Evolutionary conservation across 2,888 invertebrate genomes (phyloP).

Genomic region (Plemyria rubiginata): DNA sequence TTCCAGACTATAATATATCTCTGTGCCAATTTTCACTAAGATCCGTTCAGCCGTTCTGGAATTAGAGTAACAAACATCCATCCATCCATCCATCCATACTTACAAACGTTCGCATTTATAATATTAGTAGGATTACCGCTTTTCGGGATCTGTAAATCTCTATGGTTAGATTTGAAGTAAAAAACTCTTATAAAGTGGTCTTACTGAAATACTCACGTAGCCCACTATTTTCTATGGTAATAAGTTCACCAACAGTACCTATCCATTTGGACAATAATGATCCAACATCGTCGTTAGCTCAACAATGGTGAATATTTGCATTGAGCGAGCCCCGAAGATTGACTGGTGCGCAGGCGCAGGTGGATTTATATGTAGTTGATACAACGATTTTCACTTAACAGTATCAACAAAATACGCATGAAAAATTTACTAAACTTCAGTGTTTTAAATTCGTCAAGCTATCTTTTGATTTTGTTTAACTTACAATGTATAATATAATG

Average conservation of each 20-base stretch:
- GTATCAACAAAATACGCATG: neutral
- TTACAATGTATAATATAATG: too few relatives aligned
- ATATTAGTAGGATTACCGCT: too few relatives aligned
- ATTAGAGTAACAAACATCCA: too few relatives aligned
- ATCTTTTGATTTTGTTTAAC: too few relatives aligned
- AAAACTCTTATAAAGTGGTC: neutral
- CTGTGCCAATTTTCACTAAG: too few relatives aligned
- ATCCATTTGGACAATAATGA: slow-evolving; percentile 29
- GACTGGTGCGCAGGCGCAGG: slow-evolving; percentile 34
- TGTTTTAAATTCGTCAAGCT: too few relatives aligned
- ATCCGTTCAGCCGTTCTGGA: too few relatives aligned
- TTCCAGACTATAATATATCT: too few relatives aligned
- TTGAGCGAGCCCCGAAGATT: slow-evolving; percentile 31
- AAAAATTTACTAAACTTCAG: neutral
- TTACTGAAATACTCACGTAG: slow-evolving; percentile 2
- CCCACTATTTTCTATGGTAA: slow-evolving; percentile 27
- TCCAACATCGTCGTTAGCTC: slow-evolving; percentile 30
- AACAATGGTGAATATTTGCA: slow-evolving; percentile 35
- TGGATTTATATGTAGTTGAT: slow-evolving; percentile 38
- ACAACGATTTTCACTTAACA: slow-evolving; percentile 1
- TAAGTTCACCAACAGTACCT: slow-evolving; percentile 20
- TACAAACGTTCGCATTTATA: too few relatives aligned
- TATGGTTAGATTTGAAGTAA: neutral
- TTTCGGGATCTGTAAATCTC: too few relatives aligned
- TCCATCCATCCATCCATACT: too few relatives aligned